Conservation (phyloP, 1,140 invertebrate genomes). For the Bursaphelenchus mucronatus region DNA sequence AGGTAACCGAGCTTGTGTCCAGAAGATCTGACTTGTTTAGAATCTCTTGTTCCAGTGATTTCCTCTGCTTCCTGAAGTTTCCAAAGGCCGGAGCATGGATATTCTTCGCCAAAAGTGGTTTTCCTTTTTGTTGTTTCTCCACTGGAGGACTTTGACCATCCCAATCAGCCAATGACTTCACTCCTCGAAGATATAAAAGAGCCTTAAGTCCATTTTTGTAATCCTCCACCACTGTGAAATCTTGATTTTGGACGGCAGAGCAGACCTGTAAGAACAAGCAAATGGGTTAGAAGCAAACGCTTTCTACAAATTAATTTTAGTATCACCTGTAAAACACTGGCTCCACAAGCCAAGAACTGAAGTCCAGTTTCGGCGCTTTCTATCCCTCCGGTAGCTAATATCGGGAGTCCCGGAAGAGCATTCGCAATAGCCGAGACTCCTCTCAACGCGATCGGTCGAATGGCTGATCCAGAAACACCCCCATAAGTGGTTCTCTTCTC, state of each 20-base stretch:
- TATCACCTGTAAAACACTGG: conserved; percentile 78
- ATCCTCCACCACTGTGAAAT: conserved; percentile 66
- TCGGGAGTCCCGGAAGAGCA: conserved; percentile 78
- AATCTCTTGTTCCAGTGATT: conserved; percentile 68
- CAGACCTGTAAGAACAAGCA: conserved; percentile 69
- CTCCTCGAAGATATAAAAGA: conserved; percentile 75
- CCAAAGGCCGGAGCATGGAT: conserved; percentile 81
- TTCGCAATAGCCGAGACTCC: conserved; percentile 81
- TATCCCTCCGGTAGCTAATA: conserved; percentile 88
- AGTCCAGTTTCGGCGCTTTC: conserved; percentile 88
- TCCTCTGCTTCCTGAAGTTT: conserved; percentile 72
- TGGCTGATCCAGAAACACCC: conserved; percentile 90
- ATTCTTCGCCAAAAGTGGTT: conserved; percentile 71
- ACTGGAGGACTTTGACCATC: conserved; percentile 87
- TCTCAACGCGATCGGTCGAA: conserved; percentile 78
- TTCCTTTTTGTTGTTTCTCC: conserved; percentile 81
- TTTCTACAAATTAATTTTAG: conserved; percentile 3
- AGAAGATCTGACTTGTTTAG: conserved; percentile 55
- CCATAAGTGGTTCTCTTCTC: conserved; percentile 84
- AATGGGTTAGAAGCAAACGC: too few relatives aligned
- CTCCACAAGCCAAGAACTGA: conserved; percentile 86
- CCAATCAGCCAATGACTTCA: conserved; percentile 72
- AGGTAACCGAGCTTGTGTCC: conserved; percentile 46
- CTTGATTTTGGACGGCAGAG: conserved; percentile 92
- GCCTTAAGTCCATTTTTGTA: conserved; percentile 84